Base-by-base conservation (phyloP, 2,888 invertebrate genomes). In the Drosophila heteroneura region DNA sequence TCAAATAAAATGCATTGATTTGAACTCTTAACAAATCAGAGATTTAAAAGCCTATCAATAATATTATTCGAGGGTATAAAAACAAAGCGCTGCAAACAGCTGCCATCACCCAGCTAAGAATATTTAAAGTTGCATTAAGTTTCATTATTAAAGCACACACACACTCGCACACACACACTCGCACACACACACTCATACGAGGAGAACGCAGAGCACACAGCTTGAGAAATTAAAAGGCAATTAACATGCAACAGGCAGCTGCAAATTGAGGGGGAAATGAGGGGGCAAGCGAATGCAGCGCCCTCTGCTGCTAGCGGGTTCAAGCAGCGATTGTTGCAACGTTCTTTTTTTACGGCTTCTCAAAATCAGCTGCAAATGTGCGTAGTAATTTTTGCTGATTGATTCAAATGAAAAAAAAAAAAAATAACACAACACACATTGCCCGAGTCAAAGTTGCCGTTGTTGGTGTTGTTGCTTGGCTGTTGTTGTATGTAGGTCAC, bases 341-440 rank as follows among this genome's bases (percentile, higher is more conserved):
- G 47, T 56, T 62, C 39, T 52, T 56, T 72, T 81, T 75, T 81
- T 79, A 69, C 66, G 65, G 79, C 81, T 52, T 67, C 88, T 79
- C 49, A 63, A 87, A 85, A 89, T 87, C 90, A 87, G 80, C 87
- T 84, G 82, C 82, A 87, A 85, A 85, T 85, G 90, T 89, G 90
- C 74, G 80, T 77, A 61, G 83, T 80, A 81, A 81, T 79, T 81
- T 82, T 82, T 74, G 85, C 90, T 90, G 88, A 85, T 85, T 85
- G 85, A 85, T 90, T 85, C 81, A 74, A 85, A 89, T 79, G 68
- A 54, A 63, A 66, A 74, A 63, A 32, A 32, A 63, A 32, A 54
- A 47, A 58, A 59, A 56, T 63, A 75, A 51, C 59, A 41, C 77
- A 41, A 30, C 14, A 58, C 67, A 76, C 63, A 67, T 72, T 76